phyloP scores from a whole-genome alignment of 2,888 invertebrate genomes.

The Cantharis flavilabris region DNA sequence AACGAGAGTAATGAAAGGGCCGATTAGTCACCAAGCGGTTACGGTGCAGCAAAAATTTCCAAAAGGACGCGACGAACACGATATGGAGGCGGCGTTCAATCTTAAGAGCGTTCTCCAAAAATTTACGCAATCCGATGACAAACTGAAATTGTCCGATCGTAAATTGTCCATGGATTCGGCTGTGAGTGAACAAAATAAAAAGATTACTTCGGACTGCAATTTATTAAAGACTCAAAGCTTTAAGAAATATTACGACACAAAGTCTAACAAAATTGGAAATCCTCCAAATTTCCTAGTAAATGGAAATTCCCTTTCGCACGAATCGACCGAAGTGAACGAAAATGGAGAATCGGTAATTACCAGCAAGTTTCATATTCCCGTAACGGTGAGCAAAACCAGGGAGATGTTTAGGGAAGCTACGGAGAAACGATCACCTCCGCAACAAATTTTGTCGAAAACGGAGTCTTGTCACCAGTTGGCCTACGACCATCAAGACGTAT shows the following conservation, averaged over 20 bases:
- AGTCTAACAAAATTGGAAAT: background rate
- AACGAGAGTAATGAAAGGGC: constrained; percentile 75
- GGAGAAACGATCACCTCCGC: constrained; percentile 13
- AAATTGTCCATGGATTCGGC: constrained; percentile 21
- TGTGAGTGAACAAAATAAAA: background rate
- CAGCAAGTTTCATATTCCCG: constrained; percentile 55
- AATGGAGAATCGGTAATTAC: constrained; percentile 54
- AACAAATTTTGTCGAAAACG: constrained; percentile 60
- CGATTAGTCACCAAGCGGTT: constrained; percentile 74
- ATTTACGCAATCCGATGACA: constrained; percentile 34
- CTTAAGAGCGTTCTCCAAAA: constrained; percentile 64
- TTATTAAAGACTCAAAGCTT: constrained; percentile 18
- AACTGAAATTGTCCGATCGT: constrained; percentile 10
- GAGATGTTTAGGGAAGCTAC: background rate
- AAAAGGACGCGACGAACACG: constrained; percentile 62
- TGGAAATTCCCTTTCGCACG: constrained; percentile 37
- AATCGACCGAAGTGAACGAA: constrained; percentile 50
- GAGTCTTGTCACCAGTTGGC: constrained; percentile 82
- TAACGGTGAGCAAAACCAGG: constrained; percentile 33
- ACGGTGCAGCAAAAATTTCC: constrained; percentile 61
- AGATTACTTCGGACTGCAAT: background rate
- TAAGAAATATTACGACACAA: constrained; percentile 1
- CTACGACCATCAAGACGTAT: constrained; percentile 46
- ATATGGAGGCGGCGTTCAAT: constrained; percentile 59
- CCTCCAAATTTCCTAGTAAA: constrained; percentile 52